These are phyloP conservation scores for Haemorhous mexicanus DNA, from an alignment of 2,113 vertebrate genomes.

Conservation along the genomic window DNA sequence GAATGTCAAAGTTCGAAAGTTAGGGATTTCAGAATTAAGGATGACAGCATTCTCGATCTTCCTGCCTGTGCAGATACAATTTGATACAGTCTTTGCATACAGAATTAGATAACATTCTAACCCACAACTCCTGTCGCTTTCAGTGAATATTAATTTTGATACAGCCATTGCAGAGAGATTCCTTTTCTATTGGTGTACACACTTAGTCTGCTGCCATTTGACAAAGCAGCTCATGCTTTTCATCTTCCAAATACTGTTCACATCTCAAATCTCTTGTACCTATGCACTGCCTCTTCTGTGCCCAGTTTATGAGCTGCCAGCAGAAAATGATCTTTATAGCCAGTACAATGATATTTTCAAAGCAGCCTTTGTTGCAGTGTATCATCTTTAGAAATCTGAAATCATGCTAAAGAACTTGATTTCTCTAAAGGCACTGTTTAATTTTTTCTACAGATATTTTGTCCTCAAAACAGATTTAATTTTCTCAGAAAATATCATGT, in stretches of 20 bases:
- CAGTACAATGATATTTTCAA: not conserved
- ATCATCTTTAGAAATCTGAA: not conserved
- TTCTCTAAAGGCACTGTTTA: not conserved
- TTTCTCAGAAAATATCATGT: not conserved
- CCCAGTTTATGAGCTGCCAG: not conserved
- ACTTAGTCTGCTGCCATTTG: not conserved
- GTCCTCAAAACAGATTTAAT: not conserved
- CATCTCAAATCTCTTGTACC: not conserved
- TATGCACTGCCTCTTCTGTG: not conserved
- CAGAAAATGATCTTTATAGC: not conserved
- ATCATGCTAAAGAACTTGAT: not conserved
- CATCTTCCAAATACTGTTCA: not conserved
- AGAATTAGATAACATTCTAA: not conserved
- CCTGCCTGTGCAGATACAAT: not conserved
- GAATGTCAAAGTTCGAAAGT: conserved; percentile 19
- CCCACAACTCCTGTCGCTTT: not conserved
- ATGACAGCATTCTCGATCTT: not conserved
- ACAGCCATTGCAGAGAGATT: not conserved
- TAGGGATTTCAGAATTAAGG: conserved; percentile 18
- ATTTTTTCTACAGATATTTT: not conserved
- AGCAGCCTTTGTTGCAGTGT: not conserved
- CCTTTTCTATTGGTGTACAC: not conserved
- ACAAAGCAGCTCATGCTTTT: not conserved
- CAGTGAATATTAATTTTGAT: not conserved
- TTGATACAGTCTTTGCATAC: conserved; percentile 5